Base-by-base conservation (phyloP, 2,888 invertebrate species). In the Eristalis intricaria region DNA sequence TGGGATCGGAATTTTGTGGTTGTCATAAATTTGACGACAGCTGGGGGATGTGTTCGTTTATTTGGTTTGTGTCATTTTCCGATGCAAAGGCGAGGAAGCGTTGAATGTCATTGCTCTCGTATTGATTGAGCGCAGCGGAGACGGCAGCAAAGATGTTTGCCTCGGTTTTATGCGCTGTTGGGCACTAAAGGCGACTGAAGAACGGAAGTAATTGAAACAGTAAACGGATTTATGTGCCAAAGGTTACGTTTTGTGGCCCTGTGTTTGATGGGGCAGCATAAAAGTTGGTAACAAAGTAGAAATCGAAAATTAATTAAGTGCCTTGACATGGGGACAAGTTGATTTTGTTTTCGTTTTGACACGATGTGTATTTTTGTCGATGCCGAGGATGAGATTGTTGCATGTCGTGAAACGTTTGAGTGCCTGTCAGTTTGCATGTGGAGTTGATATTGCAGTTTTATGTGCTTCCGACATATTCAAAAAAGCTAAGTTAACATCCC, bases 1-100 rank as follows among this genome's bases (percentile, higher is more conserved):
- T 86, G 86, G 83, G 86, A 86, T 86, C 78, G 86, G 83, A 83
- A 83, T 83, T 70, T 79, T 83, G 86, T 66, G 86, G 86, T 86
- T 56, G 29, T 60, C 66, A 74, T 79, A 61, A 74, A 78, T 78
- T 75, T 66, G 74, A 83, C 61, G 78, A 75, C 63, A 83, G 78
- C 40, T 66, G 60, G 32, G 35, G 32, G n/a, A 13, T 29, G 60
- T 29, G 60, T 19, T 50, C 19, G 50, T 50, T 50, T 2, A 38
- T 38, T 38, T 35, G 10, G 35, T 35, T 19, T 50, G 19, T 8
- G 32, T 32, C 32, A 32, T 32, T 63, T 32, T 15, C 32, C 15
- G 32, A 63, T 63, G 63, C 63, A 63, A 32, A 32, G 11, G 29
- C 29, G 63, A 63, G n/a, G 26, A 32, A 32, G n/a, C 61, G 32